These are phyloP conservation scores for Crotalus horridus DNA, from an alignment of 2,113 vertebrate species.

Conservation along the genomic window DNA sequence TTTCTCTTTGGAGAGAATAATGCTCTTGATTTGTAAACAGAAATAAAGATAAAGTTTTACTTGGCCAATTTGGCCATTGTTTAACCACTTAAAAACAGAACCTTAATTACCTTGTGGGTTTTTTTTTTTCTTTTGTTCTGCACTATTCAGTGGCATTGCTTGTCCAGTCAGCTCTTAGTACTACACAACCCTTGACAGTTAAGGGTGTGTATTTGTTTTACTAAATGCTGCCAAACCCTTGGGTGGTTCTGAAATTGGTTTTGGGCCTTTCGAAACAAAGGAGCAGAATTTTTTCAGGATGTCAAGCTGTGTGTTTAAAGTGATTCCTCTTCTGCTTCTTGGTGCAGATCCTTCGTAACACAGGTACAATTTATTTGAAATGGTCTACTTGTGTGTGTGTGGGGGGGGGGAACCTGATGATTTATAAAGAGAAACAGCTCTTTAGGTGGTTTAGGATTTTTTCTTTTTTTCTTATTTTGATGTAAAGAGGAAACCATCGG, in stretches of 20 bases:
- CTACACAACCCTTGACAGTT: not conserved
- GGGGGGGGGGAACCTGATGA: no score
- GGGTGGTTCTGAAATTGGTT: not conserved
- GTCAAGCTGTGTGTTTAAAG: not conserved
- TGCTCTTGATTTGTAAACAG: not conserved
- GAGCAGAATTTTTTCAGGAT: not conserved
- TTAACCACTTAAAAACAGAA: not conserved
- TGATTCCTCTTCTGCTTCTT: not conserved
- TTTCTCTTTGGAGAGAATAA: not conserved
- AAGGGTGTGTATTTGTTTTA: not conserved
- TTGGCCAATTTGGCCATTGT: not conserved
- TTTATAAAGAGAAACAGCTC: not conserved
- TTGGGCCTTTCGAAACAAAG: not conserved
- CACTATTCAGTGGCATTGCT: not conserved
- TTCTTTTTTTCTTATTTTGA: not conserved
- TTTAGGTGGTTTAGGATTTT: not conserved
- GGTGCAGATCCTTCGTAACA: not conserved
- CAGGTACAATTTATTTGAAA: not conserved
- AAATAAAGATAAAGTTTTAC: not conserved
- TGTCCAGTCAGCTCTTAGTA: not conserved
- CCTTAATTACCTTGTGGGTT: not conserved
- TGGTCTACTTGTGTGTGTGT: no score
- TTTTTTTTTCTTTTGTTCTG: not conserved
- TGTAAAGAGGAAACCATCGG: not conserved
- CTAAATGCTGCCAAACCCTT: not conserved